Evolutionary conservation across 2,888 invertebrate species (phyloP), one percentile per base, ranked within the genome.

Genomic region (Tanaodytes sp.): DNA sequence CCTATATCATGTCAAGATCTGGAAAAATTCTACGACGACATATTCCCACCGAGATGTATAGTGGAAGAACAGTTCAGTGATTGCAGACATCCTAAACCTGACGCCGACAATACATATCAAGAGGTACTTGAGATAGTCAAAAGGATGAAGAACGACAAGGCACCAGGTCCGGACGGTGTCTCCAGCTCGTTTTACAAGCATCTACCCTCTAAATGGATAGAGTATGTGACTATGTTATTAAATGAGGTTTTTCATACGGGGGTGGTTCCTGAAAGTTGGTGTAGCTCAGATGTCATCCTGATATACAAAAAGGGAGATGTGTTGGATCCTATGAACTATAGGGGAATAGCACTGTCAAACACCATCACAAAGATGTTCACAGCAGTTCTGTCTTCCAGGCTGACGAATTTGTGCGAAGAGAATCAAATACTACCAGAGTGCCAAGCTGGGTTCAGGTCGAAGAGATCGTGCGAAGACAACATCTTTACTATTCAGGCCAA

Each of bases 321-420:
- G 15, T 6, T 12, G 0, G 72, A 78, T 36, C 77, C 76, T 0
- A 52, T 63, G 0, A 79, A 76, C 37, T 79, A 78, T 40, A 42
- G 75, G 31, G 77, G 76, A 8, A 79, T 79, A 6, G 69, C 78
- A 0, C 45, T 80, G 1, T 64, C 75, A 8, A 79, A 80, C 48
- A 58, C 72, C 0, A 71, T 77, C 39, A 68, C 75, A 11, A 80
- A 80, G 45, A 71, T 79, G 3, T 59, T 77, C 15, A 43, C 55
- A 1, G 9, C 20, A 3, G 49, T 73, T 2, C 37, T 78, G 12
- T 59, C 73, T 3, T 37, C 43, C 4, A 42, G 77, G 20, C 8
- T 55, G 3, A 33, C 14, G 3, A 12, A 2, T 1, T 77, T 75
- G 76, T 40, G 63, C 33, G 73, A 76, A 39, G 14, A 23, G 0